Evolutionary conservation across 2,113 vertebrate species (phyloP).

Genomic region (Rhinoderma darwinii): DNA sequence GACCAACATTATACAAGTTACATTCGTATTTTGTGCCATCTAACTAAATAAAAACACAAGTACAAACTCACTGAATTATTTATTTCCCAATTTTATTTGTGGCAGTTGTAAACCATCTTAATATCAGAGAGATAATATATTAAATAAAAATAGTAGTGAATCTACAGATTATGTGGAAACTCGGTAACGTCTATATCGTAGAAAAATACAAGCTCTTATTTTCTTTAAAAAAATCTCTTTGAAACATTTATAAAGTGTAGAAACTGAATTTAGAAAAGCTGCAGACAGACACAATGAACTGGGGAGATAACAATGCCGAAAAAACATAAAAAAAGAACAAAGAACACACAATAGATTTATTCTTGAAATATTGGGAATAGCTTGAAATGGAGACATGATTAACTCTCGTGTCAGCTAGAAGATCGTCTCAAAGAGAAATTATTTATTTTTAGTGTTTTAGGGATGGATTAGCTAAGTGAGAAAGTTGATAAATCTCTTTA

Average conservation of each 20-base stretch:
- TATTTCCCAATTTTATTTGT: not conserved
- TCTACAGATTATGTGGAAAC: not conserved
- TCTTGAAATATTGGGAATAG: slow-evolving; percentile 32
- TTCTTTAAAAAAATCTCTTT: not conserved
- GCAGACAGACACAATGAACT: not conserved
- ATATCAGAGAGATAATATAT: not conserved
- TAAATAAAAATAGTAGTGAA: not conserved
- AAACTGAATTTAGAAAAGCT: not conserved
- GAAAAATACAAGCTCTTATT: not conserved
- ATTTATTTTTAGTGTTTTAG: slow-evolving; percentile 32
- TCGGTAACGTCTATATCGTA: not conserved
- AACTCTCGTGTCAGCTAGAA: slow-evolving; percentile 4
- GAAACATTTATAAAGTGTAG: not conserved
- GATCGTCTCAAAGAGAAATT: slow-evolving; percentile 8
- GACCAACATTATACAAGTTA: not conserved
- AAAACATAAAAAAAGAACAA: slow-evolving; percentile 35
- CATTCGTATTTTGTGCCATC: slow-evolving; percentile 14
- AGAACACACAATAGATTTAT: slow-evolving; percentile 25
- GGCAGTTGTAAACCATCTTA: slow-evolving; percentile 2
- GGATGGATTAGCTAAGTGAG: slow-evolving; percentile 20
- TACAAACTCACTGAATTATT: slow-evolving; percentile 20
- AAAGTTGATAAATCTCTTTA: slow-evolving; percentile 6
- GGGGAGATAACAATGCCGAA: slow-evolving; percentile 2
- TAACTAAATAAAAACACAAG: not conserved
- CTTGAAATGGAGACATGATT: slow-evolving; percentile 31